A percentile compares a stretch with the other conserved stretches of the same genome.
phyloP scores from a whole-genome alignment of 2,888 invertebrate genomes.

The Rhynchonema sp. region DNA sequence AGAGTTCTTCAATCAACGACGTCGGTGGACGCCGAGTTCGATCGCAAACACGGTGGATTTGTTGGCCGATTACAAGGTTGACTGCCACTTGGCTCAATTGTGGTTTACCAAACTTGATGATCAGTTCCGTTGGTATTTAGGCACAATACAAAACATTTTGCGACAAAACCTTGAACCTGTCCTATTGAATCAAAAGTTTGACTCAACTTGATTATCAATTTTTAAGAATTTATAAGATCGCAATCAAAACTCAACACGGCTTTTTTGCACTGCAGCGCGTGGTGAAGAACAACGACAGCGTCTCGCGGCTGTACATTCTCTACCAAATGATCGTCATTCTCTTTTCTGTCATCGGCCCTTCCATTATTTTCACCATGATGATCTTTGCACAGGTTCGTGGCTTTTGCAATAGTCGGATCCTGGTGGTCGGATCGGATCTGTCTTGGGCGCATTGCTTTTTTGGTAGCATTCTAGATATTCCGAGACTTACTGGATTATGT shows the following conservation, averaged over 20 bases:
- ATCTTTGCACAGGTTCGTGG: slow-evolving; percentile 21
- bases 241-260: no score
- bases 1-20: slow-evolving; percentile 27
- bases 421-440: no score
- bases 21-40: slow-evolving; percentile 27
- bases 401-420: no score
- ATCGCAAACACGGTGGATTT: slow-evolving; percentile 27
- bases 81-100: not conserved
- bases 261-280: slow-evolving; percentile 13
- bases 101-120: not conserved
- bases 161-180: no score
- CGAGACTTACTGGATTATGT: no score
- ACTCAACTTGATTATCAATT: no score
- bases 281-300: slow-evolving; percentile 22
- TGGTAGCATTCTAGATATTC: no score
- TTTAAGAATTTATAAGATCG: no score
- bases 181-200: no score
- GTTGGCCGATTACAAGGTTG: slow-evolving; percentile 24
- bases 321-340: slow-evolving; percentile 27
- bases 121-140: no score
- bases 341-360: slow-evolving; percentile 26
- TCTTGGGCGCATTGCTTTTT: no score
- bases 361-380: slow-evolving; percentile 27
- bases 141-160: no score
- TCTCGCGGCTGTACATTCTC: slow-evolving; percentile 21